phyloP scores from a whole-genome alignment of 2,888 invertebrate genomes.

The Eledone cirrhosa region DNA sequence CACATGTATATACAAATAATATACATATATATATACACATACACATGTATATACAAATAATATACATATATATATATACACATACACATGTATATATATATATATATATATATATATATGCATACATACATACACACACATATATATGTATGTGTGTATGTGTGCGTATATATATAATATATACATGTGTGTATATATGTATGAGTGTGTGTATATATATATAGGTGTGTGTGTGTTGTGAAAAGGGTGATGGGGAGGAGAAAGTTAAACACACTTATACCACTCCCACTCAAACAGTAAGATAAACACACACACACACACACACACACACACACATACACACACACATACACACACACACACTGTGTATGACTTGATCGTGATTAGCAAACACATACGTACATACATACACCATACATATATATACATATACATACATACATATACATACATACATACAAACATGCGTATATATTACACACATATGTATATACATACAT shows the following conservation, averaged over 20 bases:
- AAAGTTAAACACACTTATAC: no score
- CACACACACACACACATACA: not conserved
- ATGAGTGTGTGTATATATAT: no score
- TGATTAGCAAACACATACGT: not conserved
- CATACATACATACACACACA: not conserved
- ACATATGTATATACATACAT: not conserved
- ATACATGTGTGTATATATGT: not conserved
- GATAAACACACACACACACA: not conserved
- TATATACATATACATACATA: no score
- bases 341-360: not conserved
- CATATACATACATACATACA: not conserved
- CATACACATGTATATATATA: not conserved
- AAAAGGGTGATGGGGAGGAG: no score
- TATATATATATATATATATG: not conserved
- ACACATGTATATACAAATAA: not conserved
- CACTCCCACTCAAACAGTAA: no score
- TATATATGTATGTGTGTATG: not conserved
- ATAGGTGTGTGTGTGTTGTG: no score
- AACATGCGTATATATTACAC: not conserved
- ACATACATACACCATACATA: not conserved
- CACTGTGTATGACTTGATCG: no score
- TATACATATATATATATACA: not conserved
- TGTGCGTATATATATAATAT: not conserved
- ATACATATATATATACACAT: no score
- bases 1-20: no score